phyloP scores from a whole-genome alignment of 2,888 invertebrate species.

The Tanytarsus gracilentus region DNA sequence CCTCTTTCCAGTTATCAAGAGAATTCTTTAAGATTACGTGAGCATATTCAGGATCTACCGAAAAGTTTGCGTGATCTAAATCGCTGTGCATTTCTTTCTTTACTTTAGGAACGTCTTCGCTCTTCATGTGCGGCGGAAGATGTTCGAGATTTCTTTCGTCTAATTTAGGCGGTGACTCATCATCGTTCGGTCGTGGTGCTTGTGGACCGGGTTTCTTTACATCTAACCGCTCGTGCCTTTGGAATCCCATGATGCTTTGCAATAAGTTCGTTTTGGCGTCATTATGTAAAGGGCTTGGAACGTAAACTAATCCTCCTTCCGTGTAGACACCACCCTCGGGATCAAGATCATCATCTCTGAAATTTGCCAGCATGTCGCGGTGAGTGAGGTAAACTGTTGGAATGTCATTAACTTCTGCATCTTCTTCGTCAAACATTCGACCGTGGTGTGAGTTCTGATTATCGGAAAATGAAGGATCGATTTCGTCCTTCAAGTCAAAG shows the following conservation, averaged over 20 bases:
- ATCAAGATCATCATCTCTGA: constrained; percentile 40
- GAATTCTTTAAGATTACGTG: constrained; percentile 67
- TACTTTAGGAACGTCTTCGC: constrained; percentile 34
- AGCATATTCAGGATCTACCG: constrained; percentile 68
- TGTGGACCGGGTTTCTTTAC: constrained; percentile 92
- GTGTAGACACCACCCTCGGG: constrained; percentile 47
- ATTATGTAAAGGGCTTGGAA: constrained; percentile 39
- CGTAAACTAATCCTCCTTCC: constrained; percentile 52
- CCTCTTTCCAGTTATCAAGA: constrained; percentile 60
- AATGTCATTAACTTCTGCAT: constrained; percentile 15
- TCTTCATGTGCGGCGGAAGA: constrained; percentile 38
- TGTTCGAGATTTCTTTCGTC: constrained; percentile 15
- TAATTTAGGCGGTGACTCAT: constrained; percentile 25
- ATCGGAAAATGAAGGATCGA: not conserved
- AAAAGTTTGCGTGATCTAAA: constrained; percentile 50
- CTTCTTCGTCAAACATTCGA: not conserved
- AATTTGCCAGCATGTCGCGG: constrained; percentile 42
- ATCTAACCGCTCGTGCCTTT: constrained; percentile 79
- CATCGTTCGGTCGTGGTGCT: constrained; percentile 40
- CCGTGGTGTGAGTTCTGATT: constrained; percentile 2
- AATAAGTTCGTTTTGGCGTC: constrained; percentile 53
- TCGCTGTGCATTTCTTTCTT: constrained; percentile 39
- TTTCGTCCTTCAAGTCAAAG: constrained; percentile 14
- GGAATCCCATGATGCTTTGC: constrained; percentile 66
- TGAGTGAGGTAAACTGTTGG: constrained; percentile 45